phyloP scores from a whole-genome alignment of 2,797 vertebrate species.

The Chromobotia macracanthus region DNA sequence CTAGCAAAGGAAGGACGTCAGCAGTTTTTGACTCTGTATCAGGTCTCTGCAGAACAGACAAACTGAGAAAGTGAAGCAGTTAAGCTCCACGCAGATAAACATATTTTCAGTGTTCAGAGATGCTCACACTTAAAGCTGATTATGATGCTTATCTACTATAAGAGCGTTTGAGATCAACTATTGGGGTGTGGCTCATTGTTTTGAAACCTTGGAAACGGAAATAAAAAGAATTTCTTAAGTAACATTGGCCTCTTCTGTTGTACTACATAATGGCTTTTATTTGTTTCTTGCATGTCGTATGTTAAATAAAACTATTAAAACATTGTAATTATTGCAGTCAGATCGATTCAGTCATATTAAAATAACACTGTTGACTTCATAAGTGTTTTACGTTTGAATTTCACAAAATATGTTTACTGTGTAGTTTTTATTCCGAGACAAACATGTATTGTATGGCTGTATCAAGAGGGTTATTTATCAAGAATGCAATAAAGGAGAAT shows the following conservation, averaged over 20 bases:
- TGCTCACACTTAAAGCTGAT: constrained; percentile 39
- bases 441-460: not conserved
- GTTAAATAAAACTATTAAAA: not conserved
- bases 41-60: constrained; percentile 49
- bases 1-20: constrained; percentile 66
- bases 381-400: not conserved
- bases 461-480: constrained; percentile 33
- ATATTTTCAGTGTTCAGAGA: constrained; percentile 75
- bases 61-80: constrained; percentile 73
- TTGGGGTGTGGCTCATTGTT: not conserved
- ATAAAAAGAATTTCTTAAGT: too few relatives aligned
- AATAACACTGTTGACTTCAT: not conserved
- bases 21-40: constrained; percentile 65
- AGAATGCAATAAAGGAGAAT: constrained; percentile 18
- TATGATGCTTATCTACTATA: constrained; percentile 39
- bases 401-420: not conserved
- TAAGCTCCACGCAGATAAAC: constrained; percentile 79
- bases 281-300: not conserved
- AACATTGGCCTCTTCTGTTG: too few relatives aligned
- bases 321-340: not conserved
- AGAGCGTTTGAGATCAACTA: constrained; percentile 7
- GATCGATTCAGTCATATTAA: not conserved
- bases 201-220: not conserved
- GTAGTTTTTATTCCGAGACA: not conserved
- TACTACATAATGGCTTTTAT: not conserved